Evolutionary conservation across 2,797 vertebrate genomes (phyloP).

Genomic region (Tokudaia muenninki): DNA sequence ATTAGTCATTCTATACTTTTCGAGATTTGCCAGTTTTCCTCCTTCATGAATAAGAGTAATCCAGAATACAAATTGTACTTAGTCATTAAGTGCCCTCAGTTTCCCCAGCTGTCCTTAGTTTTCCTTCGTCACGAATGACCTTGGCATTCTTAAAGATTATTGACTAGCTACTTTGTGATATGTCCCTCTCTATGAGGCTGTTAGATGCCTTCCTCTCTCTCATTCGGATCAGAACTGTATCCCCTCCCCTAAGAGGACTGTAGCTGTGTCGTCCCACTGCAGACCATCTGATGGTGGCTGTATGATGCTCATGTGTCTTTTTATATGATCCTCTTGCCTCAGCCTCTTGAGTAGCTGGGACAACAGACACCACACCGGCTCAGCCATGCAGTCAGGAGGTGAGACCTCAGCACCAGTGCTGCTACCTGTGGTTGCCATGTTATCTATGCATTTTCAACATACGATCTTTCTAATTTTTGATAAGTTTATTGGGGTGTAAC

Average conservation of each 20-base stretch:
- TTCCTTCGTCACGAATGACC: conserved; percentile 38
- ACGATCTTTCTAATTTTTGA: no score
- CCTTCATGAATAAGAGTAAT: background rate
- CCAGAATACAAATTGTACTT: background rate
- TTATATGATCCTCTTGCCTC: background rate
- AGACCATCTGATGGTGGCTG: background rate
- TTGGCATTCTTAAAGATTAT: conserved; percentile 35
- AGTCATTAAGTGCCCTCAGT: background rate
- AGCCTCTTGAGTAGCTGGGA: background rate
- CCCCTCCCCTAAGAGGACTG: background rate
- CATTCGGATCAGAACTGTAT: background rate
- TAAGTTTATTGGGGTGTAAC: background rate
- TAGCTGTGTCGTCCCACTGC: background rate
- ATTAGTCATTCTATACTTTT: background rate
- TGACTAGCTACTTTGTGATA: conserved; percentile 41
- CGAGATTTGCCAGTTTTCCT: background rate
- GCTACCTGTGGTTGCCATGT: background rate
- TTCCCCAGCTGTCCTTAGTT: background rate
- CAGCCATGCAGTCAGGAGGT: background rate
- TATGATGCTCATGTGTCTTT: background rate
- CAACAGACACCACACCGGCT: background rate
- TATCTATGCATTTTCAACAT: background rate
- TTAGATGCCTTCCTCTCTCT: conserved; percentile 20
- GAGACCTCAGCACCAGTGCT: background rate
- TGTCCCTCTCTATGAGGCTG: background rate